Evolutionary conservation across 53 echinoderm and acorn worm species (phyloP).

Genomic region (Luidia sarsii): DNA sequence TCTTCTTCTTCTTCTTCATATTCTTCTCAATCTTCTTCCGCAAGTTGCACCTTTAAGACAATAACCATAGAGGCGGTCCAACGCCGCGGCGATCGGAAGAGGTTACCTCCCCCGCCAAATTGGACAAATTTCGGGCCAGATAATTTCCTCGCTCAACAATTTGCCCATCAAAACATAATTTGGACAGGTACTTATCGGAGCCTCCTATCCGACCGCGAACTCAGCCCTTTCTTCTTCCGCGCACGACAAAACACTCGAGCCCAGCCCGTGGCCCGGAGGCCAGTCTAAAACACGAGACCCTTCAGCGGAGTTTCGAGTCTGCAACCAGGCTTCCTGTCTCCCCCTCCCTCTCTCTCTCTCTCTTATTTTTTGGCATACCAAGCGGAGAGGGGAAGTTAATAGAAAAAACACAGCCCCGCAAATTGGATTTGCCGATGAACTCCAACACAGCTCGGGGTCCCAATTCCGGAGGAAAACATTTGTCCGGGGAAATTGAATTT

Average conservation of each 20-base stretch:
- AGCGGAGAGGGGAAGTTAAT: no score
- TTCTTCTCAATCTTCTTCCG: not conserved
- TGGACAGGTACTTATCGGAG: conserved; percentile 12
- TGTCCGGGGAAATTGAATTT: conserved; percentile 51
- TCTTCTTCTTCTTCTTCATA: no score
- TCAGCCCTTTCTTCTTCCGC: not conserved
- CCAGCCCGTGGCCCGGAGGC: not conserved
- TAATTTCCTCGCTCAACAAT: conserved; percentile 49
- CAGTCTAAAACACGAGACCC: not conserved
- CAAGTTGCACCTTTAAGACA: not conserved
- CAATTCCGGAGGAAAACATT: conserved; percentile 57
- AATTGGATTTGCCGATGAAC: not conserved
- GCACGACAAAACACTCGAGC: not conserved
- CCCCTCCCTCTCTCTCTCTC: not conserved
- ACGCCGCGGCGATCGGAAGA: not conserved
- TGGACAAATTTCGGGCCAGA: conserved; percentile 35
- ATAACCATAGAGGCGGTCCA: not conserved
- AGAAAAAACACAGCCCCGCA: no score
- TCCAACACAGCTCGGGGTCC: conserved; percentile 13
- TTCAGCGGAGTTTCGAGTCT: not conserved
- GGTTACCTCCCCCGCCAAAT: conserved; percentile 25
- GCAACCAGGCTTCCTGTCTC: not conserved
- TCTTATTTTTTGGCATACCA: not conserved
- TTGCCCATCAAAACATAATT: conserved; percentile 51
- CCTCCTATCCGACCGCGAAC: not conserved